These are phyloP conservation scores for Astreopora myriophthalma DNA, from an alignment of 64 coral and sea anemone genomes.

Conservation along the genomic window DNA sequence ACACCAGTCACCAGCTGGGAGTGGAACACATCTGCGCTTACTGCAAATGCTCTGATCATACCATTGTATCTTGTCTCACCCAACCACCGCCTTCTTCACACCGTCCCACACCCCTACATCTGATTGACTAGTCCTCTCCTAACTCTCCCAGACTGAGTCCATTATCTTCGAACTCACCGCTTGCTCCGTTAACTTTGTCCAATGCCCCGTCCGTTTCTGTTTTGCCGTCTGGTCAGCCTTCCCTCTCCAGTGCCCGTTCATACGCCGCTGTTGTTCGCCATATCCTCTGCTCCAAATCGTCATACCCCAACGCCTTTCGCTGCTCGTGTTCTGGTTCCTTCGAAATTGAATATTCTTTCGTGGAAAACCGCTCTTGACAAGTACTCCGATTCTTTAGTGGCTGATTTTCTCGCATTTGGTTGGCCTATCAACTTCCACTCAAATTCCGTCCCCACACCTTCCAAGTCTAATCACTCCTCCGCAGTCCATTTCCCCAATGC, in stretches of 20 bases:
- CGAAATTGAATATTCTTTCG: not conserved
- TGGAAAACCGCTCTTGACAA: not conserved
- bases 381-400: not conserved
- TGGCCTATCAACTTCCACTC: constrained; percentile 5
- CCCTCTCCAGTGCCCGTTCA: not conserved
- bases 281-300: not conserved
- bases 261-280: not conserved
- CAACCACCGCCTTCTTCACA: not conserved
- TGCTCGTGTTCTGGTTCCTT: not conserved
- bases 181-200: not conserved
- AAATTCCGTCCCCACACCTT: not conserved
- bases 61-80: not conserved
- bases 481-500: not conserved
- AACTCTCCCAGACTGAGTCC: not conserved
- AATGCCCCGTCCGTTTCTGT: not conserved
- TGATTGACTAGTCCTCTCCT: not conserved
- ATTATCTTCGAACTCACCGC: not conserved
- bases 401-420: not conserved
- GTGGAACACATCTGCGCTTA: not conserved
- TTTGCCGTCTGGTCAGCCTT: not conserved
- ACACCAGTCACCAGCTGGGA: not conserved
- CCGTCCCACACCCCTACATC: not conserved
- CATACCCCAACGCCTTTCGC: not conserved
- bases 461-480: not conserved
- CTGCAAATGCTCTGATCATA: not conserved